These are phyloP conservation scores for Rynchops niger DNA, from an alignment of 2,113 vertebrate genomes.

Conservation along the genomic window DNA sequence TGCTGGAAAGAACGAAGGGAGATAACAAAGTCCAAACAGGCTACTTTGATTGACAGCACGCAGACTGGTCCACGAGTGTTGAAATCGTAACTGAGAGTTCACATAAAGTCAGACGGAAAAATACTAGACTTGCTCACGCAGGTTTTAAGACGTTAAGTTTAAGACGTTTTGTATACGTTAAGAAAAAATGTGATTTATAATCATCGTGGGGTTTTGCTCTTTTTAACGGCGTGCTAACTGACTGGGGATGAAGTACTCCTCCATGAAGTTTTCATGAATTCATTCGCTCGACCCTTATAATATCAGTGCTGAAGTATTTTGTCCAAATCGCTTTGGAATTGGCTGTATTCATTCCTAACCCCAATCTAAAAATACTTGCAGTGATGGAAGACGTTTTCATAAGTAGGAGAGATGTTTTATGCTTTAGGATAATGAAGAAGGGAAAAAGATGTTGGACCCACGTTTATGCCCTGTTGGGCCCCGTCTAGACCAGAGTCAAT, in stretches of 20 bases:
- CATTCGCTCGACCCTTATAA: not conserved
- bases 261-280: not conserved
- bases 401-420: not conserved
- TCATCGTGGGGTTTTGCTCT: not conserved
- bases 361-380: not conserved
- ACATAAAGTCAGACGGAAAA: not conserved
- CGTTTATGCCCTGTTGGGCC: not conserved
- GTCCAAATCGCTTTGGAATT: not conserved
- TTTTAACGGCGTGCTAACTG: not conserved
- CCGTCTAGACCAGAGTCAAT: not conserved
- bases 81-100: not conserved
- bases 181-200: not conserved
- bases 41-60: conserved; percentile 33
- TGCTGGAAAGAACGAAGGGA: conserved; percentile 42
- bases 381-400: not conserved
- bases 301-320: not conserved
- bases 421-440: not conserved
- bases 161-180: not conserved
- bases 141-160: not conserved
- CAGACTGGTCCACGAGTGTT: not conserved
- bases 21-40: conserved; percentile 53
- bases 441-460: not conserved
- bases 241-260: not conserved
- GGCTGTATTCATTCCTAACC: not conserved
- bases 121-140: not conserved